Percentiles rank a stretch among this genome's conserved stretches.
phyloP scores from a whole-genome alignment of 2,888 invertebrate genomes.

The Plagodis dolabraria region DNA sequence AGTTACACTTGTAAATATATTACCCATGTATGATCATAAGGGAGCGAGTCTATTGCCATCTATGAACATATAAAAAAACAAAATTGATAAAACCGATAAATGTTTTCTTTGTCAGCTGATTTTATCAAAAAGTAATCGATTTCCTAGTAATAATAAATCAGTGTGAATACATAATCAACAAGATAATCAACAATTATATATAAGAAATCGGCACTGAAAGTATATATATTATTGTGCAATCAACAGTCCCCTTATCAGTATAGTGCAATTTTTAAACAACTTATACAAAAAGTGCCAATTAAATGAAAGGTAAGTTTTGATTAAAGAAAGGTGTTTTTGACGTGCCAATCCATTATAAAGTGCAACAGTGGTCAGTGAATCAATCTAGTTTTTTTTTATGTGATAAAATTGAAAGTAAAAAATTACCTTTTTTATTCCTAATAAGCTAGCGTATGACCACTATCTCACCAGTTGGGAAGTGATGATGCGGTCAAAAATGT shows the following conservation, averaged over 20 bases:
- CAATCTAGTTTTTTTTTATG: no score
- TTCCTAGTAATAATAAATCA: constrained; percentile 49
- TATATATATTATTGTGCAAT: constrained; percentile 53
- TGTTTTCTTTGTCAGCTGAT: background rate
- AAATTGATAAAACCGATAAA: no score
- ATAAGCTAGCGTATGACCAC: no score
- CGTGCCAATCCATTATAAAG: background rate
- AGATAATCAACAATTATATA: constrained; percentile 44
- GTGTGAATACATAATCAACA: constrained; percentile 40
- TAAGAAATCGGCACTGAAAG: constrained; percentile 36
- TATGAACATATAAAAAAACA: no score
- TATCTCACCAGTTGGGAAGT: no score
- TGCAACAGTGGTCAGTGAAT: no score
- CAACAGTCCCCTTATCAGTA: constrained; percentile 40
- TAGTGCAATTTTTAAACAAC: constrained; percentile 39
- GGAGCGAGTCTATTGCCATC: no score
- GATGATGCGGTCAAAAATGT: no score
- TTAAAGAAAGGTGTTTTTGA: background rate
- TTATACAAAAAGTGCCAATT: constrained; percentile 36
- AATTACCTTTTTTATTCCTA: no score
- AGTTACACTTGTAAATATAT: no score
- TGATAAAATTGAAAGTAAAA: no score
- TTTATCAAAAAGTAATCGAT: constrained; percentile 19
- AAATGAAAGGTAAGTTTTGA: constrained; percentile 51
- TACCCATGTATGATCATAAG: no score